Evolutionary conservation across 2,797 vertebrate genomes (phyloP).

Genomic region (Decapterus maruadsi): DNA sequence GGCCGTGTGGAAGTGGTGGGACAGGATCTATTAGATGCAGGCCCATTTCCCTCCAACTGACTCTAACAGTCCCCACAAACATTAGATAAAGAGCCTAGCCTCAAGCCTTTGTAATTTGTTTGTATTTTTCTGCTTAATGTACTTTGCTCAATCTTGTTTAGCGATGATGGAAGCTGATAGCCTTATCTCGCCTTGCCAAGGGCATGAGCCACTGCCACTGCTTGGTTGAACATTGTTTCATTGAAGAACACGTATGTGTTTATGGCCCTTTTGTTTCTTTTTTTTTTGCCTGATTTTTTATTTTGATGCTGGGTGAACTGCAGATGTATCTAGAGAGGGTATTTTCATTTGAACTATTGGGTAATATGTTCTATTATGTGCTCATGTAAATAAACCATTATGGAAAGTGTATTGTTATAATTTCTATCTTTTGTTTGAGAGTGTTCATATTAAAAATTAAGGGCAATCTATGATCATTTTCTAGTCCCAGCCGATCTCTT

Average conservation of each 20-base stretch:
- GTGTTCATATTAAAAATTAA: conserved; percentile 22
- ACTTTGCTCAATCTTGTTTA: conserved; percentile 90
- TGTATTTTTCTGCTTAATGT: conserved; percentile 90
- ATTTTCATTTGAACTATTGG: conserved; percentile 69
- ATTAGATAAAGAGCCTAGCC: conserved; percentile 87
- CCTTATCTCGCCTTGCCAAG: conserved; percentile 87
- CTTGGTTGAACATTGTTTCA: conserved; percentile 81
- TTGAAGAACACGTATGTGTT: conserved; percentile 54
- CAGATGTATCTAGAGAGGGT: conserved; percentile 40
- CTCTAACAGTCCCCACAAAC: conserved; percentile 83
- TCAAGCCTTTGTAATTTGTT: conserved; percentile 89
- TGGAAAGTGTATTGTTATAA: conserved; percentile 12
- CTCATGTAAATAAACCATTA: conserved; percentile 36
- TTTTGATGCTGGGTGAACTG: conserved; percentile 56
- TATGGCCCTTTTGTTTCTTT: conserved; percentile 1
- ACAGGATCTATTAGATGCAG: conserved; percentile 86
- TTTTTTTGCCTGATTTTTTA: conserved; percentile 27
- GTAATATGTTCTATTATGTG: conserved; percentile 34
- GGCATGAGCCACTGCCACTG: conserved; percentile 81
- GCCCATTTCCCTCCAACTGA: conserved; percentile 85
- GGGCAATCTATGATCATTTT: conserved; percentile 18
- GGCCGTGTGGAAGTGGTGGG: conserved; percentile 84
- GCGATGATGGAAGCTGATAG: conserved; percentile 89
- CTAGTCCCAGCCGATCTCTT: conserved; percentile 1
- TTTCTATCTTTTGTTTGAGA: conserved; percentile 24